These are phyloP conservation scores for Eurosta solidaginis DNA, from an alignment of 1,140 invertebrate genomes.

Conservation along the genomic window DNA sequence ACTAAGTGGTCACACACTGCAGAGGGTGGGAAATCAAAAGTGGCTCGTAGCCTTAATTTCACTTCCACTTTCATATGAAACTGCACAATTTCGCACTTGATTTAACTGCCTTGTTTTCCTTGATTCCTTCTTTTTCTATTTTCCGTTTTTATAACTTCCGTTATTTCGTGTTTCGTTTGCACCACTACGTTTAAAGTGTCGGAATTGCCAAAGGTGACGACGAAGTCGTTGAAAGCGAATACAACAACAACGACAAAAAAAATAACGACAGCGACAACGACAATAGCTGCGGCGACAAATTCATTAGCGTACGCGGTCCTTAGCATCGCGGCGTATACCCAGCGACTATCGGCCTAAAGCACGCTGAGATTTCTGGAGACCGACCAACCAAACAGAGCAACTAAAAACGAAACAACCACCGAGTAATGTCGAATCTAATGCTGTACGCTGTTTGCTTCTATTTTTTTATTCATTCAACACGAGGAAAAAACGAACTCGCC, in stretches of 20 bases:
- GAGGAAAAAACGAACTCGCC: neutral
- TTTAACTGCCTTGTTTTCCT: neutral
- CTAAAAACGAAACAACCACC: conserved; percentile 12
- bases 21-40: neutral
- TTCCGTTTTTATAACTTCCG: neutral
- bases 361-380: conserved; percentile 51
- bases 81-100: neutral
- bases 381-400: conserved; percentile 29
- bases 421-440: neutral
- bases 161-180: neutral
- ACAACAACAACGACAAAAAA: neutral
- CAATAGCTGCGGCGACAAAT: neutral
- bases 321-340: conserved; percentile 58
- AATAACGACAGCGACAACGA: neutral
- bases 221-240: neutral
- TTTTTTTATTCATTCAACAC: neutral
- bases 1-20: too few species aligned
- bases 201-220: too few species aligned
- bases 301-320: conserved; percentile 47
- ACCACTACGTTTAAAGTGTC: neutral
- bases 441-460: neutral
- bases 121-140: neutral
- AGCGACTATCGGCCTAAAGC: conserved; percentile 54
- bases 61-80: neutral
- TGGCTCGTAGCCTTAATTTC: neutral